Conservation (phyloP, 2,113 vertebrate genomes). For the Noturus placidus region DNA sequence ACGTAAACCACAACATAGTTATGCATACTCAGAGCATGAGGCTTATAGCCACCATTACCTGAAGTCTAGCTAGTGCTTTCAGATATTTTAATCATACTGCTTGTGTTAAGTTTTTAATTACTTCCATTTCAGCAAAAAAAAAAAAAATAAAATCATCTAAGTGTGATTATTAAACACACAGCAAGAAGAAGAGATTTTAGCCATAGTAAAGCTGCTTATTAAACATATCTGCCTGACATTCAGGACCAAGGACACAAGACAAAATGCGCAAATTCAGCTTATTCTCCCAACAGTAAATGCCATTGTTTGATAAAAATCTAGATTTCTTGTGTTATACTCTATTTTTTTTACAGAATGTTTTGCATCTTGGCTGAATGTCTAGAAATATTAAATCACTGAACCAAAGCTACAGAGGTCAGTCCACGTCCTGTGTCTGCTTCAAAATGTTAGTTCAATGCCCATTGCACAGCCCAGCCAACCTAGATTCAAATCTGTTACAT, state of each 20-base stretch:
- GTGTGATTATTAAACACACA: background rate
- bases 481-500: too few species aligned
- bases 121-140: background rate
- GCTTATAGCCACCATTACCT: background rate
- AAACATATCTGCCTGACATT: background rate
- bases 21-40: too few species aligned
- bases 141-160: background rate
- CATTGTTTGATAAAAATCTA: background rate
- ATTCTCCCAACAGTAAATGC: background rate
- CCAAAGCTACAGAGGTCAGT: background rate
- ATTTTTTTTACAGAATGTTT: too few species aligned
- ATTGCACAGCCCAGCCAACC: too few species aligned
- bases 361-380: background rate
- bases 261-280: background rate
- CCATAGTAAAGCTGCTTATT: background rate
- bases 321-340: background rate
- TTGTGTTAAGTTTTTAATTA: background rate
- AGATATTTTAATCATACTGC: background rate
- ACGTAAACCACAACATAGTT: background rate
- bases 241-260: background rate
- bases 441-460: background rate
- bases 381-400: background rate
- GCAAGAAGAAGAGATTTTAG: background rate
- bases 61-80: background rate
- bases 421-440: background rate